Evolutionary conservation across 2,888 invertebrate species (phyloP), one percentile per base, ranked within the genome.

Genomic region (Eupeodes luniger): DNA sequence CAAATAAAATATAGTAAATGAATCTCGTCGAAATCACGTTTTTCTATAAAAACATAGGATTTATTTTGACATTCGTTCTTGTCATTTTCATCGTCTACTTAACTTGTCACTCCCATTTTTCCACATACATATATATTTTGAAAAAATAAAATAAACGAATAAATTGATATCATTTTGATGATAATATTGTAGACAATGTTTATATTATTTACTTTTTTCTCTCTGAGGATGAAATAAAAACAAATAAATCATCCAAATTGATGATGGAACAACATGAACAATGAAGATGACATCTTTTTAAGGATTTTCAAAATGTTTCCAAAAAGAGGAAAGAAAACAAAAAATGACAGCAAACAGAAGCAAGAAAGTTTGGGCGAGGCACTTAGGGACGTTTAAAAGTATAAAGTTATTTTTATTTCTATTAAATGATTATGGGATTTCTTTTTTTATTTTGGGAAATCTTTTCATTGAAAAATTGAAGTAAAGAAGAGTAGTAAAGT

Each of bases 281-380:
- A 64, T 64, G 64, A 12, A 64, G 64, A 6, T 47, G 19, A 19
- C 47, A 64, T 47, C 47, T 64, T 64, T 44, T 64, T 44, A 64
- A 64, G 62, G 62, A 64, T 44, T 62, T n/a, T 10, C 44, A 44
- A 19, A 44, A 19, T 44, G 16, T 19, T 64, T 16, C 11, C 4
- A 40, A 62, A 62, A 19, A 19, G 1, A 19, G 1, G 19, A 19
- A 1, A 36, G n/a, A 59, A 40, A 40, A 40, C 40, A 40, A 40
- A 40, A 7, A 40, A 40, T 7, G 40, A 40, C 5, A 40, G 40
- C 5, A 40, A 61, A 40, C 12, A 36, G 12, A 62, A 40, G 44
- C 62, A 40, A 62, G 11, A 47, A 64, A 5, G 11, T 47, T 64
- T 14, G 40, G 6, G 40, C 7, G 19, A 64, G 4, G 3, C 14